Evolutionary conservation across 2,797 vertebrate genomes (phyloP).

Genomic region (Sebastes aleutianus): DNA sequence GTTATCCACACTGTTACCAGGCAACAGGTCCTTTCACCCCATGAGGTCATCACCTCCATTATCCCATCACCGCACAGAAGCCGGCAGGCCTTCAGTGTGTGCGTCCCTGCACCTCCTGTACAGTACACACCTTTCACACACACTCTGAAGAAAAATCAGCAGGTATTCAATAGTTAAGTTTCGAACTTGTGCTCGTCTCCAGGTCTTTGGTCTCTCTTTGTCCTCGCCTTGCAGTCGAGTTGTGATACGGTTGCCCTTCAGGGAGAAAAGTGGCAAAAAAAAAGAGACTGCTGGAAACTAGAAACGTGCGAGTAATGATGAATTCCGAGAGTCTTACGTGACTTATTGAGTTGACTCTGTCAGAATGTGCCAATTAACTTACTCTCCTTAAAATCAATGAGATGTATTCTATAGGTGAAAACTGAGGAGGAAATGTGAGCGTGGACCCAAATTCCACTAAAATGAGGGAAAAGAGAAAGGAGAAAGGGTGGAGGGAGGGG

Average conservation of each 20-base stretch:
- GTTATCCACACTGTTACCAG: conserved; percentile 76
- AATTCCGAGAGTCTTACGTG: not conserved
- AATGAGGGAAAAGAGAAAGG: conserved; percentile 10
- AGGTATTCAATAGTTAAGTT: not conserved
- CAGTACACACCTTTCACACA: not conserved
- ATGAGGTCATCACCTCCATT: conserved; percentile 79
- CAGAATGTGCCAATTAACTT: not conserved
- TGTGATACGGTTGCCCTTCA: not conserved
- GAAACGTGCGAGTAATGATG: not conserved
- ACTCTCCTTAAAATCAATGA: not conserved
- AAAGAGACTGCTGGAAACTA: not conserved
- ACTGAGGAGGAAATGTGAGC: not conserved
- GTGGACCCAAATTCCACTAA: conserved; percentile 38
- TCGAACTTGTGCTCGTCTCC: conserved; percentile 2
- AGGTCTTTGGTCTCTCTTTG: not conserved
- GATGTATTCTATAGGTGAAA: not conserved
- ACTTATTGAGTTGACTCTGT: not conserved
- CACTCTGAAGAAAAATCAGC: not conserved
- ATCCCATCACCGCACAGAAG: conserved; percentile 71
- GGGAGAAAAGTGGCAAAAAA: not conserved
- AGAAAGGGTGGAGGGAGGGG: conserved; percentile 32
- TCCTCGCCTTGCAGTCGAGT: not conserved
- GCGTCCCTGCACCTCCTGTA: conserved; percentile 7
- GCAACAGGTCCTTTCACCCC: conserved; percentile 80
- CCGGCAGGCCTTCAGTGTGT: conserved; percentile 44